phyloP scores from a whole-genome alignment of 2,888 invertebrate genomes.

The Thereva unica region DNA sequence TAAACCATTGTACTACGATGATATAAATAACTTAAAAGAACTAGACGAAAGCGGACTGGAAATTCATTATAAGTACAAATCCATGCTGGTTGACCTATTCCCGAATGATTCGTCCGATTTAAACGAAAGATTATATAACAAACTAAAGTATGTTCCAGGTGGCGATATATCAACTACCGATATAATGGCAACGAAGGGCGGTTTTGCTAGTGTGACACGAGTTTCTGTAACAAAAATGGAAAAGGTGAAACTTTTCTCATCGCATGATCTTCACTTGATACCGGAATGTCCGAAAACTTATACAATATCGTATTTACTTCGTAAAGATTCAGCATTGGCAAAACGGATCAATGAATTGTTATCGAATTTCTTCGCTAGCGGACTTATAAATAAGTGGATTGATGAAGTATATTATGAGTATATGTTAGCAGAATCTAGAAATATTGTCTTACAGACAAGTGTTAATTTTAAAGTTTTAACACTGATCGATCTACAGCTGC shows the following conservation, averaged over 20 bases:
- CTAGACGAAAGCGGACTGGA: constrained; percentile 50
- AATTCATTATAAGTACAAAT: constrained; percentile 55
- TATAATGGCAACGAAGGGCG: constrained; percentile 45
- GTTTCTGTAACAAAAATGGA: constrained; percentile 49
- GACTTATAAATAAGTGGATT: constrained; percentile 55
- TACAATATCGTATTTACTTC: constrained; percentile 53
- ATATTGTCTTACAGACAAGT: constrained; percentile 12
- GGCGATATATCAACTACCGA: constrained; percentile 42
- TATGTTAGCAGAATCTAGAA: constrained; percentile 4
- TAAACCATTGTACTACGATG: constrained; percentile 54
- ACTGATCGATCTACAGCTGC: constrained; percentile 53
- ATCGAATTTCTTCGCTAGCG: constrained; percentile 50
- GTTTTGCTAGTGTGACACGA: constrained; percentile 52
- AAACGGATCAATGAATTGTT: constrained; percentile 50
- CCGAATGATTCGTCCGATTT: constrained; percentile 50
- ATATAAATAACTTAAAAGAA: constrained; percentile 55
- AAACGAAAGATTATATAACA: constrained; percentile 50
- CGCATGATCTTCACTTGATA: constrained; percentile 52
- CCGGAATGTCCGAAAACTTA: constrained; percentile 57
- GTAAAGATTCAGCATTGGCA: constrained; percentile 51
- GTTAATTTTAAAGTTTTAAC: constrained; percentile 51
- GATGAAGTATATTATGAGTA: constrained; percentile 44
- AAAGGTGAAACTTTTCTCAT: constrained; percentile 50
- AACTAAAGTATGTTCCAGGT: constrained; percentile 49
- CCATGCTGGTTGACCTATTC: constrained; percentile 56